A percentile compares a stretch with the other conserved stretches of the same genome.
Conservation (phyloP, 2,888 invertebrate genomes). For the Phortica magna region DNA sequence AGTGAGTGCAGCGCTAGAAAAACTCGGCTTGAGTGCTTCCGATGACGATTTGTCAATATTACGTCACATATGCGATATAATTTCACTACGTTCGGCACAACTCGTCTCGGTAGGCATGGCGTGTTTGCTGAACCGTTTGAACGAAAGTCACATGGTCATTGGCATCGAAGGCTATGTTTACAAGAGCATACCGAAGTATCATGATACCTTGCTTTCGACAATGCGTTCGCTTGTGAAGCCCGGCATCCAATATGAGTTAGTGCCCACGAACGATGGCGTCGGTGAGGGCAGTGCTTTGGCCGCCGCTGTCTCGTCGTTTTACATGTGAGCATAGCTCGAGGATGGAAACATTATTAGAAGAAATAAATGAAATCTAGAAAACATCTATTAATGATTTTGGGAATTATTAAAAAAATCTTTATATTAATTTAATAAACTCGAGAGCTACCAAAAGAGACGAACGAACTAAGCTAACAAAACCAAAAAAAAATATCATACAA, state of each 20-base stretch:
- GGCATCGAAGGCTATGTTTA: neutral
- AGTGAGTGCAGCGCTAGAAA: too few relatives aligned
- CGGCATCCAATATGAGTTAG: neutral
- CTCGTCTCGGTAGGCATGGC: neutral
- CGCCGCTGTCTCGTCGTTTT: too few relatives aligned
- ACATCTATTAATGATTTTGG: too few relatives aligned
- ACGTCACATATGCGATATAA: neutral
- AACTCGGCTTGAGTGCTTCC: neutral
- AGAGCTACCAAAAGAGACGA: too few relatives aligned
- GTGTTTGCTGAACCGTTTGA: neutral
- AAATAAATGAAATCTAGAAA: too few relatives aligned
- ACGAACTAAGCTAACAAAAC: too few relatives aligned
- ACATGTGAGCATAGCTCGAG: too few relatives aligned
- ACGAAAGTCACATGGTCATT: neutral
- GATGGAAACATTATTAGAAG: too few relatives aligned
- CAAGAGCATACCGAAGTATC: neutral
- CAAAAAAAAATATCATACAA: too few relatives aligned
- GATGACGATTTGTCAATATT: neutral
- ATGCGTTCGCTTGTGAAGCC: neutral
- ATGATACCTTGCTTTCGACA: neutral
- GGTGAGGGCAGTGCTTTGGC: too few relatives aligned
- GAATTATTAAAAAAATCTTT: too few relatives aligned
- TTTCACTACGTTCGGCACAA: neutral
- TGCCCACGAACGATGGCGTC: neutral
- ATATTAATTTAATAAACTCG: too few relatives aligned